These are phyloP conservation scores for Drosophila serrata DNA, from an alignment of 1,140 invertebrate species.

Conservation along the genomic window DNA sequence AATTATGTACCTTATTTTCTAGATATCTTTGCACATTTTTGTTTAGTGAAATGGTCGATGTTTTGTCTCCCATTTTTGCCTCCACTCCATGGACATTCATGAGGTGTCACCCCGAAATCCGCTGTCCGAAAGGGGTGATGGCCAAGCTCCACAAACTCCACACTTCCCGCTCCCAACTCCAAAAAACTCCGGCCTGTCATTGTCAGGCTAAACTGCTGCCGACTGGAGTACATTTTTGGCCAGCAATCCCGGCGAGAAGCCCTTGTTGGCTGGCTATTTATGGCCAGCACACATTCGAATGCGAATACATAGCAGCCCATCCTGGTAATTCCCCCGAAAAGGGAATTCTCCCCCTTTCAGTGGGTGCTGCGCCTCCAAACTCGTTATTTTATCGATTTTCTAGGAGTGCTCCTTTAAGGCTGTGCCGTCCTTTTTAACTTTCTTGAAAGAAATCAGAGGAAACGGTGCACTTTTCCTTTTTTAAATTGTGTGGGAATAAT, in stretches of 20 bases:
- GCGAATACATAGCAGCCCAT: conserved; percentile 21
- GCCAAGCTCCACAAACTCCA: conserved; percentile 44
- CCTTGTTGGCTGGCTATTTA: conserved; percentile 64
- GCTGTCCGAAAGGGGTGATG: conserved; percentile 18
- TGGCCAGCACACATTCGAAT: conserved; percentile 36
- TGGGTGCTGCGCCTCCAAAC: conserved; percentile 13
- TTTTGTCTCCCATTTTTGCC: conserved; percentile 28
- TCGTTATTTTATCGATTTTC: conserved; percentile 37
- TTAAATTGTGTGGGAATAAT: background rate
- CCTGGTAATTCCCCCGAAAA: conserved; percentile 38
- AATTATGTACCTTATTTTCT: background rate
- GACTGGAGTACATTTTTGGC: conserved; percentile 72
- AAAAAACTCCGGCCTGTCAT: conserved; percentile 71
- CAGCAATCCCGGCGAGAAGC: conserved; percentile 19
- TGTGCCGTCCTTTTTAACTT: background rate
- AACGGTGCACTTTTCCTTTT: background rate
- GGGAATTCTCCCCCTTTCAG: conserved; percentile 21
- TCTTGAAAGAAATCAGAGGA: background rate
- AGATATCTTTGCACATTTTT: background rate
- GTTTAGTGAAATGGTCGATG: conserved; percentile 18
- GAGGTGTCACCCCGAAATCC: conserved; percentile 70
- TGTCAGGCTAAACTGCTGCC: conserved; percentile 72
- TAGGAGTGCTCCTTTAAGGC: conserved; percentile 30
- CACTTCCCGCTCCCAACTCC: conserved; percentile 24
- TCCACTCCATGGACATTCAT: conserved; percentile 63